Conservation (phyloP, 1,140 invertebrate genomes). For the Drosophila oshimai region DNA sequence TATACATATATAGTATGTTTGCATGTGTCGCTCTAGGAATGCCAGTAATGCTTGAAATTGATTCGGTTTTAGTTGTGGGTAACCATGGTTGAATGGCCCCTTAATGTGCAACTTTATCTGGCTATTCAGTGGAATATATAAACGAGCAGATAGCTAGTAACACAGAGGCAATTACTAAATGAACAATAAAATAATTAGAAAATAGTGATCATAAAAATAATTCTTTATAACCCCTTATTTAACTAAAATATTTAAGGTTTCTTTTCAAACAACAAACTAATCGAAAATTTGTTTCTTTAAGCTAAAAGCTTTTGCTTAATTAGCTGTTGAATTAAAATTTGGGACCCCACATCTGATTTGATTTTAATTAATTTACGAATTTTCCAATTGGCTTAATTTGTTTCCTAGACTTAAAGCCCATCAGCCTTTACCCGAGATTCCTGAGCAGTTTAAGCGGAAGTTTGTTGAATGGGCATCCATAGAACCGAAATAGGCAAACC, state of each 20-base stretch:
- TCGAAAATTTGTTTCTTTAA: no score
- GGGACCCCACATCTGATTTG: neutral
- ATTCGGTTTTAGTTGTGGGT: constrained; percentile 21
- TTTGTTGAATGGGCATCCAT: constrained; percentile 10
- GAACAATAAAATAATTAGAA: no score
- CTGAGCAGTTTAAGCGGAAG: constrained; percentile 20
- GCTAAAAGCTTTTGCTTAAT: no score
- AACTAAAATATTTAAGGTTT: no score
- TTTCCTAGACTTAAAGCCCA: neutral
- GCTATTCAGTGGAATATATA: neutral
- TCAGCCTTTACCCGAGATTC: neutral
- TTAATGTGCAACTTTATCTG: constrained; percentile 1
- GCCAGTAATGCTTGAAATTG: constrained; percentile 56
- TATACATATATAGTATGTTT: neutral
- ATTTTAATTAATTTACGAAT: neutral
- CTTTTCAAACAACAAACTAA: no score
- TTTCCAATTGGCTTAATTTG: constrained; percentile 8
- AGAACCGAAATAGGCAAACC: constrained; percentile 16
- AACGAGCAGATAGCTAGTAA: neutral
- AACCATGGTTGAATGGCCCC: neutral
- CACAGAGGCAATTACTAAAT: no score
- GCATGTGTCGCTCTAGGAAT: constrained; percentile 19
- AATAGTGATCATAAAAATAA: no score
- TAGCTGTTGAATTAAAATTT: no score
- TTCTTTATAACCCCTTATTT: no score